A percentile compares a stretch with the other conserved stretches of the same genome.
phyloP scores from a whole-genome alignment of 2,888 invertebrate species.

The Acronicta psi region DNA sequence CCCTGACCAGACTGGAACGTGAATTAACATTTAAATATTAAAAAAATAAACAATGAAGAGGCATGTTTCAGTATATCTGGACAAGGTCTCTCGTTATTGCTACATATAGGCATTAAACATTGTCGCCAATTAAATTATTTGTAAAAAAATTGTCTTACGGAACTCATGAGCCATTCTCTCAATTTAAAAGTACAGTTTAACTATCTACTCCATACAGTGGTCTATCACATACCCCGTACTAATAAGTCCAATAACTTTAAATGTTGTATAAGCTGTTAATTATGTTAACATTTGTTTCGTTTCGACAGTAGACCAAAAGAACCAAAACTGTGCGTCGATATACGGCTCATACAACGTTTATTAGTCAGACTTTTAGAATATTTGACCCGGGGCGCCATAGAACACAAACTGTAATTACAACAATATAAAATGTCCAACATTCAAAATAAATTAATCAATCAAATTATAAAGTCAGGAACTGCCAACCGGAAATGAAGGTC shows the following conservation, averaged over 20 bases:
- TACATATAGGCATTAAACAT: conserved; percentile 16
- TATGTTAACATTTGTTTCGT: too few species aligned
- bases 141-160: conserved; percentile 43
- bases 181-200: conserved; percentile 11
- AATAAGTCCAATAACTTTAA: too few species aligned
- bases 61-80: conserved; percentile 21
- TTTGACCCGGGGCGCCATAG: conserved; percentile 7
- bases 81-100: conserved; percentile 28
- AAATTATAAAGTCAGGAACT: too few species aligned
- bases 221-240: neutral
- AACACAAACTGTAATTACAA: conserved; percentile 20
- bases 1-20: conserved; percentile 9
- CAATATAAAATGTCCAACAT: conserved; percentile 2
- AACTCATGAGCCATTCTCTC: conserved; percentile 25
- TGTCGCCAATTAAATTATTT: conserved; percentile 17
- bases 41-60: neutral
- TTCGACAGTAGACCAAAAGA: too few species aligned
- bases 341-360: too few species aligned
- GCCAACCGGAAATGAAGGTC: too few species aligned
- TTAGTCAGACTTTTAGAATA: conserved; percentile 3
- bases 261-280: too few species aligned
- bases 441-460: too few species aligned
- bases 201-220: conserved; percentile 30
- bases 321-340: too few species aligned
- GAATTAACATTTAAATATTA: too few species aligned